Evolutionary conservation across 2,797 vertebrate species (phyloP).

Genomic region (Mastacembelus armatus): DNA sequence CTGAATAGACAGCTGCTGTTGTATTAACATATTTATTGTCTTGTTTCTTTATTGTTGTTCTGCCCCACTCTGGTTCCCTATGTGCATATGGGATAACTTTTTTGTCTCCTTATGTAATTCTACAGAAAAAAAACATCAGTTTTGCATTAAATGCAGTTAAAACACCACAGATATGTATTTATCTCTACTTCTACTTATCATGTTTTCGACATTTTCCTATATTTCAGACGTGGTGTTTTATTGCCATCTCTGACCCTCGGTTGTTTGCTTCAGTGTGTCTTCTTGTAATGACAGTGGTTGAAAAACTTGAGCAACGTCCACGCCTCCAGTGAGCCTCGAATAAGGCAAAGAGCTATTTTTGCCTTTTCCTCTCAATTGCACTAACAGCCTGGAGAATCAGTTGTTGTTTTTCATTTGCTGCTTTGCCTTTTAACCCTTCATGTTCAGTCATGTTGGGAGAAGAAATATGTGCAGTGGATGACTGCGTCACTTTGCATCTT

Average conservation of each 20-base stretch:
- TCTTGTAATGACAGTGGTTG: slow-evolving; percentile 34
- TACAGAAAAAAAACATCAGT: no score
- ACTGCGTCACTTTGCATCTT: slow-evolving; percentile 30
- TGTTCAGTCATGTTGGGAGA: slow-evolving; percentile 9
- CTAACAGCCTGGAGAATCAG: slow-evolving; percentile 24
- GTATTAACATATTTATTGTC: no score
- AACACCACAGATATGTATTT: no score
- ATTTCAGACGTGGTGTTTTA: neutral
- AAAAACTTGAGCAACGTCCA: slow-evolving; percentile 22
- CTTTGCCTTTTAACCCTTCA: slow-evolving; percentile 30
- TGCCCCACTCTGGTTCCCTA: no score
- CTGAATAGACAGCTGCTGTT: neutral
- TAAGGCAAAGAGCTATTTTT: slow-evolving; percentile 51
- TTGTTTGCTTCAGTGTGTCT: neutral
- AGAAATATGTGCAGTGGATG: slow-evolving; percentile 12
- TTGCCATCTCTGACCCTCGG: neutral
- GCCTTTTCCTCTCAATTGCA: slow-evolving; percentile 45
- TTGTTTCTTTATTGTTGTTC: no score
- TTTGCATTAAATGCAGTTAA: no score
- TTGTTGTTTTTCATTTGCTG: slow-evolving; percentile 24
- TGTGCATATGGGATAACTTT: no score
- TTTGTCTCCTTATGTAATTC: no score
- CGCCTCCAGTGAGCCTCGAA: slow-evolving; percentile 31
- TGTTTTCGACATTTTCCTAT: neutral
- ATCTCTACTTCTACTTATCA: neutral